Percentiles rank a stretch among this genome's conserved stretches.
These are phyloP conservation scores for Drosophila ananassae DNA, from an alignment of 1,140 invertebrate genomes.

Conservation along the genomic window DNA sequence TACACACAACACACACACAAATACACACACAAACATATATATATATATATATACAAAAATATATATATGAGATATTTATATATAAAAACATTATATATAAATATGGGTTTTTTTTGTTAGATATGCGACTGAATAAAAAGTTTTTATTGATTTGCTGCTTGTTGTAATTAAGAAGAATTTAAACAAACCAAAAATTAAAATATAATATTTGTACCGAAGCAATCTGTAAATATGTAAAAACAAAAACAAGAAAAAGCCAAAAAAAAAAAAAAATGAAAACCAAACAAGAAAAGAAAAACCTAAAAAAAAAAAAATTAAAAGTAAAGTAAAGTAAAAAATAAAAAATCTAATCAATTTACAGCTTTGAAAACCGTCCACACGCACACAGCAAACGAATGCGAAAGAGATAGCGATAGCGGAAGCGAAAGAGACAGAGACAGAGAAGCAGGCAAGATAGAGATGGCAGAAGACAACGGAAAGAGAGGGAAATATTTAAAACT, in stretches of 20 bases:
- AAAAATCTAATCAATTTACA: constrained; percentile 80
- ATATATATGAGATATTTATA: constrained; percentile 31
- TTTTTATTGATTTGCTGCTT: constrained; percentile 79
- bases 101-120: constrained; percentile 58
- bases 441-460: constrained; percentile 2
- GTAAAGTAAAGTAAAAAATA: constrained; percentile 59
- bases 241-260: constrained; percentile 34
- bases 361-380: constrained; percentile 84
- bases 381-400: constrained; percentile 69
- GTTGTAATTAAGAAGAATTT: constrained; percentile 75
- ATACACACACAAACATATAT: constrained; percentile 39
- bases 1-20: constrained; percentile 35
- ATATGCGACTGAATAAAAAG: constrained; percentile 79
- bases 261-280: constrained; percentile 27
- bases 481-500: constrained; percentile 21
- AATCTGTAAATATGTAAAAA: constrained; percentile 81
- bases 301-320: constrained; percentile 34
- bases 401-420: constrained; percentile 13
- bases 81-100: constrained; percentile 18
- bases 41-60: constrained; percentile 44
- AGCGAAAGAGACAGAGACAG: constrained; percentile 17
- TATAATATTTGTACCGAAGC: constrained; percentile 69
- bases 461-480: neutral
- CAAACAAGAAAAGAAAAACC: constrained; percentile 37
- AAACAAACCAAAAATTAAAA: constrained; percentile 38